Percentiles rank a stretch among this genome's conserved stretches.
Conservation (phyloP, 2,797 vertebrate genomes). For the Diglossa cyanea region DNA sequence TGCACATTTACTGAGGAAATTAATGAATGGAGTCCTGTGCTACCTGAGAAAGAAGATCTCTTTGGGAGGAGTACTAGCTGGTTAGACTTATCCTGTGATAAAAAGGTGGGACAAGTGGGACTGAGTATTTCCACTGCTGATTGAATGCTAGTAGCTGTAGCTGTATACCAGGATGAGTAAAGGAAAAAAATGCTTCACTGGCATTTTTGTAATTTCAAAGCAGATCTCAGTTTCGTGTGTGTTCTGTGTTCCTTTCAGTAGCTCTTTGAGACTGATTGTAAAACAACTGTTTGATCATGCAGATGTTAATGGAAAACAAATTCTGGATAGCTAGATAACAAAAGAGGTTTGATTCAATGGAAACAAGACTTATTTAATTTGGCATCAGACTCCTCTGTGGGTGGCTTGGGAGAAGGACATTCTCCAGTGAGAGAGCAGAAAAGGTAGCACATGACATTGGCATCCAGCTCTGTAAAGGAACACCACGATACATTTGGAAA, state of each 20-base stretch:
- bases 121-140: not conserved
- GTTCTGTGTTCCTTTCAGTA: not conserved
- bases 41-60: not conserved
- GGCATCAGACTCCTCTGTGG: not conserved
- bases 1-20: slow-evolving; percentile 11
- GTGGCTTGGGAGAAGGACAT: not conserved
- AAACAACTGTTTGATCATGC: not conserved
- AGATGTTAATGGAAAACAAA: not conserved
- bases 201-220: not conserved
- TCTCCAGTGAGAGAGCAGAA: not conserved
- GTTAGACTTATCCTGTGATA: not conserved
- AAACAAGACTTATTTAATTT: not conserved
- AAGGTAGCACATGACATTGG: not conserved
- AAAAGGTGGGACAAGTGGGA: not conserved
- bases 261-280: not conserved
- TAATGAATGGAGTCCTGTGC: slow-evolving; percentile 42
- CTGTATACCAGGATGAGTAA: not conserved
- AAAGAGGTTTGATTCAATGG: not conserved
- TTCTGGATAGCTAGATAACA: not conserved
- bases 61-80: not conserved
- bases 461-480: not conserved
- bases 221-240: accelerated
- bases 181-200: not conserved
- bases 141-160: not conserved
- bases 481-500: not conserved